Evolutionary conservation across 2,113 vertebrate genomes (phyloP).

Genomic region (Machaerirhynchus nigripectus): DNA sequence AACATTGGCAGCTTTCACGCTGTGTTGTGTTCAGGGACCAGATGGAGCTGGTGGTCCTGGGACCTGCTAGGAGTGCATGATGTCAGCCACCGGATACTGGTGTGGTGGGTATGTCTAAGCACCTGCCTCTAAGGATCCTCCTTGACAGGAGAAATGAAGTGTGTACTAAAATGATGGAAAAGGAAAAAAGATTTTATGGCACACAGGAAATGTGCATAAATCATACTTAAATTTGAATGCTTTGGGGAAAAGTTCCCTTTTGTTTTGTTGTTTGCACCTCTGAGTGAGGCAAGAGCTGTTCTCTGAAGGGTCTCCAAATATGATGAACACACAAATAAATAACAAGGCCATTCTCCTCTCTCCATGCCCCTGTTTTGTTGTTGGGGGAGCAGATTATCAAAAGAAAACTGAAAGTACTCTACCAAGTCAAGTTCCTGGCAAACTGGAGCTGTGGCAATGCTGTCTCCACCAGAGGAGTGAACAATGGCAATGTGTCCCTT

Average conservation of each 20-base stretch:
- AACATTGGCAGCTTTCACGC: not conserved
- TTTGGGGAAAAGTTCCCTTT: not conserved
- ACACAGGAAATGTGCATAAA: not conserved
- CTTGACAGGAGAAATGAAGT: not conserved
- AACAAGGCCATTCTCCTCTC: not conserved
- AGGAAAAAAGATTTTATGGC: not conserved
- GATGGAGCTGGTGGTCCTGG: not conserved
- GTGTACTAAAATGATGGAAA: not conserved
- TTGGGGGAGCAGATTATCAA: not conserved
- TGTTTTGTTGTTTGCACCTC: not conserved
- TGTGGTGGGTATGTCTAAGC: not conserved
- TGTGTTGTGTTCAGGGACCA: not conserved
- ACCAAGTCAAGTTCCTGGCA: slow-evolving; percentile 18
- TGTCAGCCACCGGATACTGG: not conserved
- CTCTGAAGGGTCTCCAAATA: not conserved
- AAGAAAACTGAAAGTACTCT: not conserved
- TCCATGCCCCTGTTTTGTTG: not conserved
- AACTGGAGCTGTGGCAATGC: slow-evolving; percentile 51
- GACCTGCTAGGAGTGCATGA: not conserved
- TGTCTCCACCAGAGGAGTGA: slow-evolving; percentile 68
- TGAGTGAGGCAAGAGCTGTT: not conserved
- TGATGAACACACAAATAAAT: not conserved
- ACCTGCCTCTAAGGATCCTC: not conserved
- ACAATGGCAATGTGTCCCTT: slow-evolving; percentile 56
- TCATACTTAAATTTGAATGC: accelerated